These are phyloP conservation scores for Lasiurus cinereus DNA, from an alignment of 2,113 vertebrate species.

Conservation along the genomic window DNA sequence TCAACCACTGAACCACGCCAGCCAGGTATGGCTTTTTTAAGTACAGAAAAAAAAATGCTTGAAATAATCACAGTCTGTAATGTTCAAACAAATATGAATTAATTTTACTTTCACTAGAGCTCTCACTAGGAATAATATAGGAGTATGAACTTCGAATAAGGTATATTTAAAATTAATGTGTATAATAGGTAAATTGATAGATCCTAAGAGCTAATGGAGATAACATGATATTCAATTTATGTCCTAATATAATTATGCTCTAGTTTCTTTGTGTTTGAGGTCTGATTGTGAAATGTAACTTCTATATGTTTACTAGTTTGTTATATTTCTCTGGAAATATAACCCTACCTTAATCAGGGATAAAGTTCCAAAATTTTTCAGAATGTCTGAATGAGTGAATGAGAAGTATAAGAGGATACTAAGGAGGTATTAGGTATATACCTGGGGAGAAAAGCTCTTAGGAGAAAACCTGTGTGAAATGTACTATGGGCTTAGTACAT, in stretches of 20 bases:
- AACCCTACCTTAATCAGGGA: background rate
- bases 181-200: background rate
- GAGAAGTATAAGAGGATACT: background rate
- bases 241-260: background rate
- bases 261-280: background rate
- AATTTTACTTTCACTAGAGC: background rate
- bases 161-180: background rate
- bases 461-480: background rate
- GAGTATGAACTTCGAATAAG: background rate
- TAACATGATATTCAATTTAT: background rate
- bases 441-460: background rate
- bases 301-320: background rate
- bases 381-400: background rate
- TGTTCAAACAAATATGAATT: background rate
- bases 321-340: background rate
- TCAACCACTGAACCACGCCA: background rate
- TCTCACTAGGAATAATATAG: background rate
- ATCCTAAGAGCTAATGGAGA: background rate
- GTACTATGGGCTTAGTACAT: background rate
- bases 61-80: background rate
- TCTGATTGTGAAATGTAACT: background rate
- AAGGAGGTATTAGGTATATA: fast-evolving
- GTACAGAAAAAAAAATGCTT: background rate
- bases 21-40: background rate
- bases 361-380: background rate